Conservation (phyloP, 2,888 invertebrate species). For the Sinhomidia bicolor region DNA sequence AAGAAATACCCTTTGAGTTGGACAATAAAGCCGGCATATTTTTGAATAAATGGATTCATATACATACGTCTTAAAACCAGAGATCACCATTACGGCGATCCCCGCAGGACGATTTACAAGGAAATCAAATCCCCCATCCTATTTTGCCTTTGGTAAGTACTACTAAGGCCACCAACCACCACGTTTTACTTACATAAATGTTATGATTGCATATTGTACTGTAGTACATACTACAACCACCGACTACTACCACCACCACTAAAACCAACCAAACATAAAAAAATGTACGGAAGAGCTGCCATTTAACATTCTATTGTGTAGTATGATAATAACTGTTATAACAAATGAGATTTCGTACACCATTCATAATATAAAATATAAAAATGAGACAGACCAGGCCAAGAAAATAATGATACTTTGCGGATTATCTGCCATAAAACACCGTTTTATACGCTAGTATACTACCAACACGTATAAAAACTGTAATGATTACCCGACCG, state of each 20-base stretch:
- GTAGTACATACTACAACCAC: too few species aligned
- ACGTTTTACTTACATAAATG: conserved; percentile 31
- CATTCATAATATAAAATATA: conserved; percentile 56
- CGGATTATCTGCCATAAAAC: conserved; percentile 67
- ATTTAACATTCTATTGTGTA: conserved; percentile 41
- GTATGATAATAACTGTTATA: conserved; percentile 49
- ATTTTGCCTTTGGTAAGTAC: conserved; percentile 18
- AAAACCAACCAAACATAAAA: too few species aligned
- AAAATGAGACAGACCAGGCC: conserved; percentile 56
- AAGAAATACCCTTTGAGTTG: conserved; percentile 45
- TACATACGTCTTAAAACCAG: conserved; percentile 62
- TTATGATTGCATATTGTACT: conserved; percentile 52
- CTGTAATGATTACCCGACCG: conserved; percentile 62
- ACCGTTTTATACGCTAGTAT: conserved; percentile 64
- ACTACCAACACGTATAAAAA: conserved; percentile 62
- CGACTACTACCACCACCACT: too few species aligned
- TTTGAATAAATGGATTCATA: conserved; percentile 64
- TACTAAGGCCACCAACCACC: conserved; percentile 17
- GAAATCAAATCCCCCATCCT: conserved; percentile 63
- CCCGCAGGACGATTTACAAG: conserved; percentile 69
- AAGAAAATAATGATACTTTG: conserved; percentile 65
- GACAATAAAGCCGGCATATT: conserved; percentile 58
- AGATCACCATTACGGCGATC: conserved; percentile 64
- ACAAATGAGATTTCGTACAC: conserved; percentile 41
- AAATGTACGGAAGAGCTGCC: conserved; percentile 25